Base-by-base conservation (phyloP, 2,113 vertebrate genomes). In the Perca schrenkii region DNA sequence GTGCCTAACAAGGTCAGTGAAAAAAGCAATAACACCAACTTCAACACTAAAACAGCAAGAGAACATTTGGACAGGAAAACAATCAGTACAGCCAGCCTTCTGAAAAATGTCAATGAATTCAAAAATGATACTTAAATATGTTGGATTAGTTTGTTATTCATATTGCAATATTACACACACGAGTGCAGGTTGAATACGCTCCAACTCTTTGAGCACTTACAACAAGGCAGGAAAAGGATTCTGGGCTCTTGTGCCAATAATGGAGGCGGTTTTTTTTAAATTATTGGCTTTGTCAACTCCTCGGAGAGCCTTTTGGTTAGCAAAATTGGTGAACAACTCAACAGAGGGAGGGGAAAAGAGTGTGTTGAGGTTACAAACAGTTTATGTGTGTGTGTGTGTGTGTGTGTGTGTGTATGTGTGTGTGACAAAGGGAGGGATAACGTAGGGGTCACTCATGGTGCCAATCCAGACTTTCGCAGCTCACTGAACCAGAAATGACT, bases 401-500 rank as follows among this genome's bases (percentile, higher is more conserved):
- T 13, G 6, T 63, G n/a, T 69, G 60, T 13, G 6, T 50, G 16
- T 25, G 28, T 28, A 2, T 2, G 28, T 63, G n/a, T 53, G 60
- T 13, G 6, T 63, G 25, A 43, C 61, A 46, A 76, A 36, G n/a
- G n/a, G 25, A 71, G 52, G 34, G 15, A 50, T 72, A 7, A 25
- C 50, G 46, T 57, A 40, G 49, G 71, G 74, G 70, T 81, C 68
- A 63, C 25, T 72, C 49, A 14, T 87, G 86, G 72, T 91, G 75
- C 19, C 6, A 68, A 84, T 69, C 82, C 79, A 83, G 78, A 62
- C 77, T 74, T 70, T 16, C 19, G 14, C 73, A 64, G 90, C 83
- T 93, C 86, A 86, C 70, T 93, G 92, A 94, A 90, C 92, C 87
- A 86, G 72, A 93, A 94, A 93, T 73, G 34, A 91, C 89, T 86